phyloP scores from a whole-genome alignment of 2,113 vertebrate species.

The Oriolus oriolus region DNA sequence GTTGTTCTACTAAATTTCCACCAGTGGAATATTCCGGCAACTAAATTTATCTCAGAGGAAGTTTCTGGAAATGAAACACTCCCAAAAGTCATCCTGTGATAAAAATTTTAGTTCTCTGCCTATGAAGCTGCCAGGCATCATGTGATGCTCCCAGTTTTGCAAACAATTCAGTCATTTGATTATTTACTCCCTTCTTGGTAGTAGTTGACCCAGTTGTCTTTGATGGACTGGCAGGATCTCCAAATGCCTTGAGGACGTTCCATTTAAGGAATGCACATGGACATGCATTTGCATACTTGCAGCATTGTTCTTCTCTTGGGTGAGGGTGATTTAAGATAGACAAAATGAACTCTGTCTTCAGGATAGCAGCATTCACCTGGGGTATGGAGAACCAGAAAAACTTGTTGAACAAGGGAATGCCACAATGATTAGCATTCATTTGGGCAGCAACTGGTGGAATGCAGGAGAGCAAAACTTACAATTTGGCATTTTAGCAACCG shows the following conservation, averaged over 20 bases:
- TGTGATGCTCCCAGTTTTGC: neutral
- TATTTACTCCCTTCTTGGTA: neutral
- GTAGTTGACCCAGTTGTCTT: neutral
- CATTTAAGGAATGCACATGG: neutral
- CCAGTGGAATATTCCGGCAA: neutral
- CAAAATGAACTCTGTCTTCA: neutral
- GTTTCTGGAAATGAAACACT: neutral
- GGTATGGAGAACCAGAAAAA: neutral
- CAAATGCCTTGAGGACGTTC: fast-evolving
- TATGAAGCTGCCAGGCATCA: neutral
- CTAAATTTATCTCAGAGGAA: neutral
- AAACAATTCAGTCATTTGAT: neutral
- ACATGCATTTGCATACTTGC: neutral
- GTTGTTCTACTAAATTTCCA: neutral
- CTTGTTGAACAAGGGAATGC: neutral
- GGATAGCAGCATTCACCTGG: neutral
- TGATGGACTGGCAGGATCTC: neutral
- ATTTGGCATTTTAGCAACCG: neutral
- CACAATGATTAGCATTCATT: neutral
- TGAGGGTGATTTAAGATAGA: neutral
- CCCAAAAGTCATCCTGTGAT: neutral
- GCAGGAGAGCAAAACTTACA: neutral
- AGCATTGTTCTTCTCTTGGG: neutral
- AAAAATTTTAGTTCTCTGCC: neutral
- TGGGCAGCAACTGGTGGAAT: neutral